Conservation (phyloP, 2,113 vertebrate species). For the Accipiter virgatus region DNA sequence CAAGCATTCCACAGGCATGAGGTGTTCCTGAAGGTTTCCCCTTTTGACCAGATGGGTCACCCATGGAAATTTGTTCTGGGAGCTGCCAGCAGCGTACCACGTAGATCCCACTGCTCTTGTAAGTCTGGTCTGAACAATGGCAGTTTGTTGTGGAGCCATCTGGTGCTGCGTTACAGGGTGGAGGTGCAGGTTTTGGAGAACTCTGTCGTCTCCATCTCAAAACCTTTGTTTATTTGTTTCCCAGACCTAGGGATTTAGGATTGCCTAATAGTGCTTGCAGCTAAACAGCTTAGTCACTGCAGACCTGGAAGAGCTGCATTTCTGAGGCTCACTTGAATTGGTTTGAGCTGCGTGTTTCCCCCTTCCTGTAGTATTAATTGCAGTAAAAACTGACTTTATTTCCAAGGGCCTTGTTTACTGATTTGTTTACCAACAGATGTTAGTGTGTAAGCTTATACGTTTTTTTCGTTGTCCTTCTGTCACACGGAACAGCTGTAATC, state of each 20-base stretch:
- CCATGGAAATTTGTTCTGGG: background rate
- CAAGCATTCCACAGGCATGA: background rate
- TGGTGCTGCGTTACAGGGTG: background rate
- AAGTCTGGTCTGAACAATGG: accelerated
- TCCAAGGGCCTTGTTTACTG: background rate
- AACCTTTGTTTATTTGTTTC: background rate
- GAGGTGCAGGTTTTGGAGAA: background rate
- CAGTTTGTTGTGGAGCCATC: background rate
- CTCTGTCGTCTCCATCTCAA: background rate
- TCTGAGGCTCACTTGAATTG: background rate
- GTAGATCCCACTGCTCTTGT: background rate
- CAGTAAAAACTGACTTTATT: background rate
- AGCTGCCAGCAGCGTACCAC: accelerated
- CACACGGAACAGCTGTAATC: background rate
- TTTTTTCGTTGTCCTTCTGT: background rate
- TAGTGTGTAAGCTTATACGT: background rate
- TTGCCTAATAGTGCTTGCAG: background rate
- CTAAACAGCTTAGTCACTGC: slow-evolving; percentile 60
- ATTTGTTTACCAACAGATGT: background rate
- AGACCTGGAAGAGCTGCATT: slow-evolving; percentile 29
- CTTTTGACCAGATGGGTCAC: background rate
- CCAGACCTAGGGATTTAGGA: background rate
- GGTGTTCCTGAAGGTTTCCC: background rate
- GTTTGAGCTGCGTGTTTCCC: background rate
- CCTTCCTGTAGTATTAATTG: background rate